phyloP scores from a whole-genome alignment of 2,888 invertebrate species.

The Chirona hameri region DNA sequence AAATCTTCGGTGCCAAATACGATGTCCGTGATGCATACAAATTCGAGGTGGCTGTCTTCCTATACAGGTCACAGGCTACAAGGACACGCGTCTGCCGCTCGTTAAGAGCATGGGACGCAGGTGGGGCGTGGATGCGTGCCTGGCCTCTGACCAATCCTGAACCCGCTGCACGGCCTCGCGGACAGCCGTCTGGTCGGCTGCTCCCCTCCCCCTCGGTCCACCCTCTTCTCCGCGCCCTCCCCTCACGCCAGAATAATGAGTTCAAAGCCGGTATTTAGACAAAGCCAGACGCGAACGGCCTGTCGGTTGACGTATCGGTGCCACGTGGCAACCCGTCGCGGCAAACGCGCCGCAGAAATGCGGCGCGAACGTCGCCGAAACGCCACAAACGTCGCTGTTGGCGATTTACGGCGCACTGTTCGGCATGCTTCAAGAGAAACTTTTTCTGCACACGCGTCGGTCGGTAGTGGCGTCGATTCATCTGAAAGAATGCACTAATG shows the following conservation, averaged over 20 bases:
- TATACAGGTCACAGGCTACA: no score
- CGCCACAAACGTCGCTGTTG: background rate
- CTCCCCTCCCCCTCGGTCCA: background rate
- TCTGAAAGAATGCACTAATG: conserved; percentile 1
- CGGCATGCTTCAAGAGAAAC: background rate
- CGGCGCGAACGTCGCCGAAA: background rate
- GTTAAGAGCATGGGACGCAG: no score
- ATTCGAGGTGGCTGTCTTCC: no score
- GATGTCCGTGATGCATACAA: no score
- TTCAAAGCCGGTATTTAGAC: conserved; percentile 4
- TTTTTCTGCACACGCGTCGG: background rate
- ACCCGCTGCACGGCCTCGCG: no score
- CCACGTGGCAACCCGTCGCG: background rate
- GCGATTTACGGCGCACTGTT: background rate
- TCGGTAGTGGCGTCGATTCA: background rate
- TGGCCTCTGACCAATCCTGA: no score
- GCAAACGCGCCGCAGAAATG: background rate
- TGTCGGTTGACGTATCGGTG: background rate
- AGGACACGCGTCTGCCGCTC: no score
- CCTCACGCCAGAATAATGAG: background rate
- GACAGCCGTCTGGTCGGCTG: background rate
- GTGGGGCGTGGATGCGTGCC: no score
- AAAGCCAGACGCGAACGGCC: background rate
- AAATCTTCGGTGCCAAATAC: no score
- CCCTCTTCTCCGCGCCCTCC: background rate